Evolutionary conservation across 2,113 vertebrate genomes (phyloP), one percentile per base, ranked within the genome.

Genomic region (Melanostigma gelatinosum): DNA sequence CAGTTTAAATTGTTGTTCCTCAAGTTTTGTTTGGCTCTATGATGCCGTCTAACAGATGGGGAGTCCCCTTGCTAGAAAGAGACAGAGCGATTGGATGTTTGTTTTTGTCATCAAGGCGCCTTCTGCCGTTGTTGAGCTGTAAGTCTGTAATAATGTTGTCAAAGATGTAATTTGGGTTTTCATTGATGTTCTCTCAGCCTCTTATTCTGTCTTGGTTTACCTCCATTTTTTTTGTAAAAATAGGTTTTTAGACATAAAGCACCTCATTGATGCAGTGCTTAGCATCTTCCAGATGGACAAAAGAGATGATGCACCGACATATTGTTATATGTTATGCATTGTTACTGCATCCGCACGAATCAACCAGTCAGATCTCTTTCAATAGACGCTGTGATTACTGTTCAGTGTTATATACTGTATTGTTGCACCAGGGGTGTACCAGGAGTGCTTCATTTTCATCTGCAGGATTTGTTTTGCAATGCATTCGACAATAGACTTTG

Each of bases 1-100:
- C 20, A 2, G 16, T 61, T 67, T 44, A 63, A 67, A 29, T n/a
- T 48, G 34, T 42, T 38, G 20, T 85, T 80, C 65, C 77, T 75
- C 3, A 0, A 70, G 65, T 62, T 66, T 58, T 66, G 48, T 86
- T 82, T 27, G 34, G 42, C 40, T 75, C 85, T 80, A 77, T 69
- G 40, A 79, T 38, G 72, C 75, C 66, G 71, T 72, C 54, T 72
- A 86, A 82, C 82, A 84, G 84, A 83, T 85, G 85, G 75, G 74
- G 71, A 83, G 48, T 87, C 83, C 67, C 50, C 44, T 61, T 63
- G 79, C 87, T 63, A 75, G 38, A 75, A 72, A 29, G 54, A 72
- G 61, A 73, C 36, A 54, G 34, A 81, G 42, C 1, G 67, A 85
- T 61, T 60, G 82, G 69, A 61, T 62, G 76, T 79, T 86, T 81